A percentile compares a stretch with the other conserved stretches of the same genome.
phyloP scores from a whole-genome alignment of 2,797 vertebrate genomes.

The Sebastes hopkinsi region DNA sequence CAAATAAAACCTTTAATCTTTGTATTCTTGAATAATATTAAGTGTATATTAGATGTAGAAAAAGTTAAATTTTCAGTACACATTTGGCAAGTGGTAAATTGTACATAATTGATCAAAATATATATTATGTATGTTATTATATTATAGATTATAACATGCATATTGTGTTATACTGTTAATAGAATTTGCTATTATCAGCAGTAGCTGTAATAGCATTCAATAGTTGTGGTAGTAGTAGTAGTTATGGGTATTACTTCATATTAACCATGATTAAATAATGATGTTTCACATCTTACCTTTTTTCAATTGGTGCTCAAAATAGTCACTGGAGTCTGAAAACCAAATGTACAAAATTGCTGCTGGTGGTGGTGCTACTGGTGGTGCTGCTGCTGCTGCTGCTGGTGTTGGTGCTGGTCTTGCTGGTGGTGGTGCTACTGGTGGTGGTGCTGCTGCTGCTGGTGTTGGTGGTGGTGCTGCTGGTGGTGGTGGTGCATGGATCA shows the following conservation, averaged over 20 bases:
- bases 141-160: not conserved
- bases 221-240: not conserved
- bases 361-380: not conserved
- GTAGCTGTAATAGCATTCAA: not conserved
- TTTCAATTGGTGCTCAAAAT: not conserved
- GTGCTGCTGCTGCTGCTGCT: not conserved
- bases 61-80: not conserved
- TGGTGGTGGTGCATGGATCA: constrained; percentile 33
- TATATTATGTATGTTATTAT: not conserved
- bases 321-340: constrained; percentile 26
- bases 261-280: not conserved
- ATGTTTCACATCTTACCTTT: constrained; percentile 50
- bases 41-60: not conserved
- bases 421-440: not conserved
- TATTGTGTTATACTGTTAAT: not conserved
- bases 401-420: not conserved
- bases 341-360: not conserved
- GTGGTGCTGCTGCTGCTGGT: not conserved
- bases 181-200: not conserved
- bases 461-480: constrained; percentile 21
- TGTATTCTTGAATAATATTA: not conserved
- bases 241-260: not conserved
- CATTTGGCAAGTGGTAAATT: not conserved
- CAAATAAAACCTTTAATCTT: not conserved
- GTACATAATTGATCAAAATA: not conserved